phyloP scores from a whole-genome alignment of 2,888 invertebrate species.

The Sclerodermus sp. region DNA sequence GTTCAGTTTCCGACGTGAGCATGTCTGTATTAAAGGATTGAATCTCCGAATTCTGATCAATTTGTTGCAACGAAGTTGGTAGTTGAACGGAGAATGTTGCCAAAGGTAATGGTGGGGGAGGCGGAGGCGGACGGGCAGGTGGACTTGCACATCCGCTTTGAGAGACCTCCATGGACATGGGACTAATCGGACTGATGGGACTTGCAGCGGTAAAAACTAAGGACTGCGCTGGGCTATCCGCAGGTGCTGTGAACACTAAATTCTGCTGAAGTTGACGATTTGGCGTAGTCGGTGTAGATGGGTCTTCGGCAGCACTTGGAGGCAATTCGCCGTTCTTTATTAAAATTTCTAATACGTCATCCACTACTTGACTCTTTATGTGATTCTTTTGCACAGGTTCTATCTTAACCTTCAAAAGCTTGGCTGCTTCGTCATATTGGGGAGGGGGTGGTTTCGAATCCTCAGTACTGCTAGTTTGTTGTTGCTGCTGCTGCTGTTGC shows the following conservation, averaged over 20 bases:
- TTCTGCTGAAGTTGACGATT: conserved; percentile 55
- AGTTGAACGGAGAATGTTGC: conserved; percentile 54
- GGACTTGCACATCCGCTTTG: conserved; percentile 48
- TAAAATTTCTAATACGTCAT: conserved; percentile 90
- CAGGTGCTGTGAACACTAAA: conserved; percentile 50
- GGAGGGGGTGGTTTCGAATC: conserved; percentile 64
- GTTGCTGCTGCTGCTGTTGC: conserved; percentile 43
- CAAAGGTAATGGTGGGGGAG: conserved; percentile 57
- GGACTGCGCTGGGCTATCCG: conserved; percentile 49
- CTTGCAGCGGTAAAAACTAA: conserved; percentile 45
- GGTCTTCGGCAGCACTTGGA: conserved; percentile 81
- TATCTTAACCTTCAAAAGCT: conserved; percentile 60
- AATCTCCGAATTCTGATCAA: conserved; percentile 41
- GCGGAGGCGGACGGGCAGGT: conserved; percentile 43
- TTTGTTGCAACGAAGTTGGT: conserved; percentile 45
- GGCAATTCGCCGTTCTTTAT: conserved; percentile 92
- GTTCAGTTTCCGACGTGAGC: conserved; percentile 54
- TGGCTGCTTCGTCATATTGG: conserved; percentile 73
- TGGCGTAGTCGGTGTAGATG: conserved; percentile 63
- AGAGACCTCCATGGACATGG: conserved; percentile 50
- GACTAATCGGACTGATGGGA: conserved; percentile 48
- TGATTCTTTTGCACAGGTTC: conserved; percentile 56
- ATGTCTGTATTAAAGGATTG: conserved; percentile 47
- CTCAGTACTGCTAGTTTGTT: conserved; percentile 42
- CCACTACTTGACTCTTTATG: conserved; percentile 77